Evolutionary conservation across 2,113 vertebrate genomes (phyloP), one percentile per base, ranked within the genome.

Genomic region (Neolamprologus sp.): DNA sequence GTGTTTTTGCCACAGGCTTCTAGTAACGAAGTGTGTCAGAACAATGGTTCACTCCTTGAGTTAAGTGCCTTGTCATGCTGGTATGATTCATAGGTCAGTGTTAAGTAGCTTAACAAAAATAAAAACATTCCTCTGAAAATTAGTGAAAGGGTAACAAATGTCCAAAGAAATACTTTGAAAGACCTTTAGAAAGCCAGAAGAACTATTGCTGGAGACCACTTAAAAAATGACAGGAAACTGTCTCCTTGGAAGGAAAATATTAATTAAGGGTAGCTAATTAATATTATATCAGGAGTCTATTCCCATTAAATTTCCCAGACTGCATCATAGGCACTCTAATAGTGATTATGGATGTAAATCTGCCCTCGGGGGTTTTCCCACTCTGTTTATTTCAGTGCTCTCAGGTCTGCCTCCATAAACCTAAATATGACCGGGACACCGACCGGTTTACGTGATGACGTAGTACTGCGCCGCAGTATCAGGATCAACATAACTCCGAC

Each of bases 311-410:
- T 26, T 51, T 13, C 9, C 13, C 26, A 75, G 6, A 54, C 21
- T 3, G 4, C n/a, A 28, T 65, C 3, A 53, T 26, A 65, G 53
- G 30, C 60, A 35, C 53, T 21, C 81, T 4, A 23, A 10, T 28
- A 80, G 28, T 53, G 23, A 73, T 23, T 45, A 45, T 73, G 17
- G 16, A 60, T 83, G 81, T 85, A 40, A 83, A 85, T 21, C 40
- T 60, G 85, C 80, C 82, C 47, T 79, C n/a, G 2, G 94, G 94
- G 90, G 88, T 79, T 95, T 92, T 68, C 95, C 93, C 88, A 60
- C 42, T 47, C 53, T 5, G 90, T 91, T 89, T 92, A 91, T 93
- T 93, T 94, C 91, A 85, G 93, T 71, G 40, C 83, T 40, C 80
- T 28, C 87, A 26, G 51, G 4, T 60, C 85, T 42, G 73, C 79